A percentile compares a stretch with the other conserved stretches of the same genome.
phyloP scores from a whole-genome alignment of 2,113 vertebrate genomes.

The Antigone vipio region DNA sequence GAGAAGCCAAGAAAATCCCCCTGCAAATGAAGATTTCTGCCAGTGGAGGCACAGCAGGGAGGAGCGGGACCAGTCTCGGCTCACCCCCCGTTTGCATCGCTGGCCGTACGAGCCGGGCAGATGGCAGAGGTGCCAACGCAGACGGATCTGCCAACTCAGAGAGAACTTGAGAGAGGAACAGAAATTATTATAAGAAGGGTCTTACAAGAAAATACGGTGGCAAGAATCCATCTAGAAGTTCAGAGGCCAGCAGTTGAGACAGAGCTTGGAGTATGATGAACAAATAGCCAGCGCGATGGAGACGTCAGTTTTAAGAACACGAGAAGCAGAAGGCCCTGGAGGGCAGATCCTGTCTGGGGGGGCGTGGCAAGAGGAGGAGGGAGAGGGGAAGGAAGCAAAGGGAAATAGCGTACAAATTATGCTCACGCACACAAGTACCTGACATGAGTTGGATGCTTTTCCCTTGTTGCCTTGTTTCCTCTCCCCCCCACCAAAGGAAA shows the following conservation, averaged over 20 bases:
- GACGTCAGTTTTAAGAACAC: background rate
- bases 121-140: background rate
- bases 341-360: background rate
- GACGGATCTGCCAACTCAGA: background rate
- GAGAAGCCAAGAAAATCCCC: constrained; percentile 24
- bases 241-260: background rate
- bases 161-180: background rate
- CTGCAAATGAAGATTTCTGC: background rate
- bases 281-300: background rate
- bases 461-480: background rate
- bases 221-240: background rate
- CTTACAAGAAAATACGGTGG: background rate
- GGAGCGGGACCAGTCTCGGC: background rate
- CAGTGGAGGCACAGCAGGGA: rapidly evolving
- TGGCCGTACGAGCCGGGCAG: rapidly evolving
- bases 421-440: background rate
- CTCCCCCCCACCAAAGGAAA: background rate
- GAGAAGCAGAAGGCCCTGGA: background rate
- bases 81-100: rapidly evolving
- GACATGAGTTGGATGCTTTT: background rate
- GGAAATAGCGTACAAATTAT: background rate
- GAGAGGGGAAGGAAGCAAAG: background rate
- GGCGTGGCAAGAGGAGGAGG: rapidly evolving
- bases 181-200: background rate
- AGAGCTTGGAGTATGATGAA: background rate